Conservation (phyloP, 2,888 invertebrate species). For the Amblyjoppa fuscipennis region DNA sequence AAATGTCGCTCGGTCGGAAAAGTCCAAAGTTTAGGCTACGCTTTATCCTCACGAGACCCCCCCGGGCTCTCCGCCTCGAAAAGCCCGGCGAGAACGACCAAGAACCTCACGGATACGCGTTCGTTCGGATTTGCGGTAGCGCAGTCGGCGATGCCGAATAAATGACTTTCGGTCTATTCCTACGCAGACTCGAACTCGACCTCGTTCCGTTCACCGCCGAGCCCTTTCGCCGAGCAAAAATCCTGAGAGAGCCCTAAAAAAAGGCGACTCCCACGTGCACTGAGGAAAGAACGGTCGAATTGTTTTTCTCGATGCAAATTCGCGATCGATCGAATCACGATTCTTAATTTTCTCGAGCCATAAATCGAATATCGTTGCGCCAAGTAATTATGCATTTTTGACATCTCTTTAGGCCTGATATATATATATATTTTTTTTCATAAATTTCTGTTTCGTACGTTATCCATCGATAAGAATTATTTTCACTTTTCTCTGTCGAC, state of each 20-base stretch:
- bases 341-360: too few relatives aligned
- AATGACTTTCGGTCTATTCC: neutral
- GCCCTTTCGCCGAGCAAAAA: neutral
- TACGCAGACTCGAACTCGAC: neutral
- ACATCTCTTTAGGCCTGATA: neutral
- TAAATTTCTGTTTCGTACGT: neutral
- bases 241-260: neutral
- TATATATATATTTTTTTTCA: neutral
- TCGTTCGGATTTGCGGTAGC: neutral
- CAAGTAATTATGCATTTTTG: neutral
- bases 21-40: conserved; percentile 22
- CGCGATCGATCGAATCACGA: neutral
- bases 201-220: conserved; percentile 2
- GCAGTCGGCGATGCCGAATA: neutral
- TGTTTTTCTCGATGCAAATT: neutral
- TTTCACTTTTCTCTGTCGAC: neutral
- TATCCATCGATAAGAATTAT: neutral
- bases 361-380: neutral
- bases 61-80: neutral
- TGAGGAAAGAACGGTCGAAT: neutral
- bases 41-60: neutral
- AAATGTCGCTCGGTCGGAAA: conserved; percentile 20
- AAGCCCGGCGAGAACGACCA: neutral
- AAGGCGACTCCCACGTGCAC: neutral
- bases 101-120: conserved; percentile 1